Conservation (phyloP, 2,797 vertebrate species). For the Octomys mimax region DNA sequence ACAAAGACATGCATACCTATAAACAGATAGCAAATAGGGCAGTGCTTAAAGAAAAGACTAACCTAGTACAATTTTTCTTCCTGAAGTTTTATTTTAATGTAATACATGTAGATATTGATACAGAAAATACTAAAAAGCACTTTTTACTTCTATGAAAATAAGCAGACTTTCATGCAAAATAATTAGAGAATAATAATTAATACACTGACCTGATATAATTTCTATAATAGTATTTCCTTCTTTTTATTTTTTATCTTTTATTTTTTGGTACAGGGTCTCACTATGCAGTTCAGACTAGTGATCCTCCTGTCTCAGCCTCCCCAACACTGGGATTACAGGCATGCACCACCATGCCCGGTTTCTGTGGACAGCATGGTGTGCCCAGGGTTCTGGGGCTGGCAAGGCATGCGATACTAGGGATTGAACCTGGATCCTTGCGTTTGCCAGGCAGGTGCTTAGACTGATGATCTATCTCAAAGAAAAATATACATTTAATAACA, state of each 20-base stretch:
- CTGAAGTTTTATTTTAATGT: neutral
- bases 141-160: neutral
- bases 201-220: neutral
- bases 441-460: too few species aligned
- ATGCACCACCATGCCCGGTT: too few species aligned
- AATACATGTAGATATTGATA: neutral
- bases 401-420: too few species aligned
- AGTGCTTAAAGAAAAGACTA: conserved; percentile 18
- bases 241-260: neutral
- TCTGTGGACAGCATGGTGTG: too few species aligned
- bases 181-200: neutral
- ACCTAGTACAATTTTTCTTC: neutral
- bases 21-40: neutral
- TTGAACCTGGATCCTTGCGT: too few species aligned
- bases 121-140: neutral
- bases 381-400: too few species aligned
- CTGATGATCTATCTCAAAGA: neutral
- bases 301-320: too few species aligned
- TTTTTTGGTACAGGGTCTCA: too few species aligned
- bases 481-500: conserved; percentile 10
- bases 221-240: neutral
- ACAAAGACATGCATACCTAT: neutral
- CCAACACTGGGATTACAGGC: too few species aligned
- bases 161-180: neutral
- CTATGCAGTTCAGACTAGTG: too few species aligned